Base-by-base conservation (phyloP, 1,140 invertebrate genomes). In the Diprion similis region DNA sequence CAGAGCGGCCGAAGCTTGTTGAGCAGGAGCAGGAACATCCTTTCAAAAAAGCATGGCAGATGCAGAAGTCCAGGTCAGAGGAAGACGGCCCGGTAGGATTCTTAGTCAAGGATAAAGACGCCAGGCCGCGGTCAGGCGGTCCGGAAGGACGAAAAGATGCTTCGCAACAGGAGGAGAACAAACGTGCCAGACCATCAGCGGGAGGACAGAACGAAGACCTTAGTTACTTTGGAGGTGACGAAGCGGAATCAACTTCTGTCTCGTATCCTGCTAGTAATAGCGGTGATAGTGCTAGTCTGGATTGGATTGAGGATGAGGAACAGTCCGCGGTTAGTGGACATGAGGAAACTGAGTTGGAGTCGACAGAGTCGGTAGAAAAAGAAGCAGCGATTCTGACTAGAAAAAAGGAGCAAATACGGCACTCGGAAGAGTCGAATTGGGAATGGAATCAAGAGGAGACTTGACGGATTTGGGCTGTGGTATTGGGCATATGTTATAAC, bases 1-100 rank as follows among this genome's bases (percentile, higher is more conserved):
- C 86, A 6, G 87, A 88, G 70, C 81, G 87, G 46, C 87, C 87
- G 0, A 88, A 88, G 48, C 68, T 88, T 0, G 80, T 87, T 18
- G 86, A 88, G 70, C 87, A 88, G 71, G 87, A 87, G 15, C 78
- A 86, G 17, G 86, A 87, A 68, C 87, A 88, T 80, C 87, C 87
- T 0, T 87, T 88, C 19, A 87, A 87, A 71, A 88, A 87, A 64
- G 87, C 87, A 8, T 88, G 87, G 87, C 87, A 88, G 68, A 77
- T 86, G 78, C 87, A 88, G 59, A 88, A 88, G 18, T 88, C 87
- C 6, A 76, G 82, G 17, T 88, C 87, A 0, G 87, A 88, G 19
- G 87, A 88, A 46, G 87, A 88, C 18, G 83, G 84, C n/a, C 79
- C 79, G 1, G 71, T 78, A 8, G 81, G 78, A 13, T 87, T 85